These are phyloP conservation scores for Bufo gargarizans DNA, from an alignment of 2,113 vertebrate genomes.

Conservation along the genomic window DNA sequence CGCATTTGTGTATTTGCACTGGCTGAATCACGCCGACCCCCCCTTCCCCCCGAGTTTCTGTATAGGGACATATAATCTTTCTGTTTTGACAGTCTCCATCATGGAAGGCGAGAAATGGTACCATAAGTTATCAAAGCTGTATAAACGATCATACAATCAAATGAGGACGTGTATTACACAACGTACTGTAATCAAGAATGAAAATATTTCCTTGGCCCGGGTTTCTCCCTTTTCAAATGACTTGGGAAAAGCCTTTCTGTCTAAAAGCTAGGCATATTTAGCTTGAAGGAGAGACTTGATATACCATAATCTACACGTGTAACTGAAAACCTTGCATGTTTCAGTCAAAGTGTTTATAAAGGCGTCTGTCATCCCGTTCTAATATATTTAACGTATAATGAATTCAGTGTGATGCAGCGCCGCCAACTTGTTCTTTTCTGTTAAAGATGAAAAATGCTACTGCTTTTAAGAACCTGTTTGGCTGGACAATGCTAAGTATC, in stretches of 20 bases:
- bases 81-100: background rate
- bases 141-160: background rate
- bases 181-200: background rate
- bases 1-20: background rate
- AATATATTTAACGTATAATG: conserved; percentile 33
- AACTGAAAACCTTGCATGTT: conserved; percentile 3
- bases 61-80: background rate
- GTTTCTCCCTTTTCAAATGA: background rate
- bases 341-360: conserved; percentile 23
- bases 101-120: background rate
- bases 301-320: background rate
- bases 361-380: conserved; percentile 20
- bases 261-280: background rate
- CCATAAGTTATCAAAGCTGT: background rate
- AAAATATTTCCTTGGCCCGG: background rate
- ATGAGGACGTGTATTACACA: conserved; percentile 8
- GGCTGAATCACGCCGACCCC: background rate
- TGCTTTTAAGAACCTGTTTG: background rate
- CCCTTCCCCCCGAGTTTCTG: background rate
- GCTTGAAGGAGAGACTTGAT: background rate
- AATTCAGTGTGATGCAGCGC: conserved; percentile 29
- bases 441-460: background rate
- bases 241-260: background rate
- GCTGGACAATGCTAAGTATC: too few relatives aligned
- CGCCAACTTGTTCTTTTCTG: background rate